Conservation (phyloP, 1,140 invertebrate species). For the Drosophila aff. region DNA sequence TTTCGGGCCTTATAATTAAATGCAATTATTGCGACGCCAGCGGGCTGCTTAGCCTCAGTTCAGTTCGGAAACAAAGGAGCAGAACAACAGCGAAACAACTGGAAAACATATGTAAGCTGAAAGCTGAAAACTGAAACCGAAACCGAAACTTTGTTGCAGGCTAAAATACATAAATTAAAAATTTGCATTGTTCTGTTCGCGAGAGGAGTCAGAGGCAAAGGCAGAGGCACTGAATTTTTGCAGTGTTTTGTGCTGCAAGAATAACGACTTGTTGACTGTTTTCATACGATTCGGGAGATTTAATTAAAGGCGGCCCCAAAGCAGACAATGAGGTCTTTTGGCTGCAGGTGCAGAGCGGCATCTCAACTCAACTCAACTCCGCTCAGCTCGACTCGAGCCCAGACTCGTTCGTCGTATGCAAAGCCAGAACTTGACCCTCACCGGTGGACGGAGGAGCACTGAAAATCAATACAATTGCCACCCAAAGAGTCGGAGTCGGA, state of each 20-base stretch:
- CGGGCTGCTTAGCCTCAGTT: slow-evolving; percentile 60
- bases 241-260: slow-evolving; percentile 53
- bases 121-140: slow-evolving; percentile 12
- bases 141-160: slow-evolving; percentile 63
- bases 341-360: slow-evolving; percentile 68
- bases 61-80: slow-evolving; percentile 54
- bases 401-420: slow-evolving; percentile 45
- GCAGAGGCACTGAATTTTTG: slow-evolving; percentile 35
- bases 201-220: slow-evolving; percentile 6
- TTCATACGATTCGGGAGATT: slow-evolving; percentile 83
- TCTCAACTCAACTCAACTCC: slow-evolving; percentile 15
- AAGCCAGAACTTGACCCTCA: slow-evolving; percentile 61
- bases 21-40: slow-evolving; percentile 84
- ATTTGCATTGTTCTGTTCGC: slow-evolving; percentile 83
- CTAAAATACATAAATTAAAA: slow-evolving; percentile 85
- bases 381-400: not conserved
- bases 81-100: slow-evolving; percentile 64
- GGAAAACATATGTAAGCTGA: slow-evolving; percentile 76
- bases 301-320: slow-evolving; percentile 80
- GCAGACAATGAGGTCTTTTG: slow-evolving; percentile 77
- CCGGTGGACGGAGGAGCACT: slow-evolving; percentile 15
- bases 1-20: slow-evolving; percentile 80
- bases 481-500: slow-evolving; percentile 49
- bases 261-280: slow-evolving; percentile 83
- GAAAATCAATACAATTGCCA: slow-evolving; percentile 82